These are phyloP conservation scores for Spea hammondii DNA, from an alignment of 2,797 vertebrate species.

Conservation along the genomic window DNA sequence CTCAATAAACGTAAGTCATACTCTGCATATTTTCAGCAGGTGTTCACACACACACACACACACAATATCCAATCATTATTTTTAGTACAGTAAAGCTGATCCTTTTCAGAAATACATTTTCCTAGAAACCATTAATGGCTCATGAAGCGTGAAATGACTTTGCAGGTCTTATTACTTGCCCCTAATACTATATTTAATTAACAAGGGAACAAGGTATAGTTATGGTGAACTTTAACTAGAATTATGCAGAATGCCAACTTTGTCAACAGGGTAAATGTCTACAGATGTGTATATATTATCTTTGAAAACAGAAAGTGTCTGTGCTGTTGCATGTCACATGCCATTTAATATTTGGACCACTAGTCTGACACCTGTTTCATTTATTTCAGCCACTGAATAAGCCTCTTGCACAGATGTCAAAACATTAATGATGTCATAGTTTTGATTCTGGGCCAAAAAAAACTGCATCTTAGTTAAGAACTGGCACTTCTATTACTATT, in stretches of 20 bases:
- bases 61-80: not conserved
- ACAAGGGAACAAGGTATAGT: too few species aligned
- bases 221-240: not conserved
- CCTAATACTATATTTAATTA: too few species aligned
- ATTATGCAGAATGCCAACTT: not conserved
- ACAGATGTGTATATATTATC: too few species aligned
- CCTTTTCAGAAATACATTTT: not conserved
- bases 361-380: not conserved
- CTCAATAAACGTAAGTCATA: constrained; percentile 37
- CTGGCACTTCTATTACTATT: not conserved
- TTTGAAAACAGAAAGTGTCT: too few species aligned
- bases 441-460: not conserved
- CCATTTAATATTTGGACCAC: constrained; percentile 1
- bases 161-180: too few species aligned
- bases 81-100: not conserved
- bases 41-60: constrained; percentile 5
- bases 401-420: constrained; percentile 1
- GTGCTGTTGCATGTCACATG: not conserved
- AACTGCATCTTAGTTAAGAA: constrained; percentile 1
- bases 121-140: constrained; percentile 12
- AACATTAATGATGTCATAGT: not conserved
- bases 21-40: constrained; percentile 41
- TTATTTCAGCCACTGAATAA: not conserved
- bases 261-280: not conserved
- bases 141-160: not conserved